Conservation (phyloP, 2,888 invertebrate species). For the Orgyia antiqua region DNA sequence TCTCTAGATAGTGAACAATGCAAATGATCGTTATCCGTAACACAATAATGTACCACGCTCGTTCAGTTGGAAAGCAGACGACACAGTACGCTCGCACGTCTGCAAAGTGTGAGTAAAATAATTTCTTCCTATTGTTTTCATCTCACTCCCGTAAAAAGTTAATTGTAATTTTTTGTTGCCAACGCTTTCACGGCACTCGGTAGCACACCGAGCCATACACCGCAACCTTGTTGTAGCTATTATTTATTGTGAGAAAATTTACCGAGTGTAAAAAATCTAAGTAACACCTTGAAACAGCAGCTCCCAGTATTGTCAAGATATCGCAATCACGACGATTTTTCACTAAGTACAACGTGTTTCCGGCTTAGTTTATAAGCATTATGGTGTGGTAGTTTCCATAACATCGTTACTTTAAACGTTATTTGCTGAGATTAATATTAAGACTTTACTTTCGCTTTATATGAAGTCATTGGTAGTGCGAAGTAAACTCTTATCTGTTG, state of each 20-base stretch:
- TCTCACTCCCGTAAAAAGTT: constrained; percentile 30
- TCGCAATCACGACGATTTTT: constrained; percentile 18
- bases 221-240: constrained; percentile 9
- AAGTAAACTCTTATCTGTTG: constrained; percentile 24
- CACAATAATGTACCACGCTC: constrained; percentile 52
- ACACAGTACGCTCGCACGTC: constrained; percentile 45
- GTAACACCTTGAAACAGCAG: constrained; percentile 37
- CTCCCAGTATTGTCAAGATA: constrained; percentile 40
- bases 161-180: constrained; percentile 34
- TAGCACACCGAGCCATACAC: constrained; percentile 2
- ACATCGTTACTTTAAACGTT: constrained; percentile 9
- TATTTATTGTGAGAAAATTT: constrained; percentile 38
- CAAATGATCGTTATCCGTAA: constrained; percentile 68
- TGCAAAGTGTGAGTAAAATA: constrained; percentile 56
- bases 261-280: constrained; percentile 30
- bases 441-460: constrained; percentile 20
- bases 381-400: constrained; percentile 11
- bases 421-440: constrained; percentile 5
- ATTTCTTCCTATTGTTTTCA: constrained; percentile 70
- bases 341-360: constrained; percentile 19
- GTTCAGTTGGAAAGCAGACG: constrained; percentile 62
- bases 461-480: constrained; percentile 11
- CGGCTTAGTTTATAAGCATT: constrained; percentile 21
- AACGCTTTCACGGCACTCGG: constrained; percentile 51
- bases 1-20: constrained; percentile 67